These are phyloP conservation scores for Trissolcus brochymenae DNA, from an alignment of 2,888 invertebrate species.

Conservation along the genomic window DNA sequence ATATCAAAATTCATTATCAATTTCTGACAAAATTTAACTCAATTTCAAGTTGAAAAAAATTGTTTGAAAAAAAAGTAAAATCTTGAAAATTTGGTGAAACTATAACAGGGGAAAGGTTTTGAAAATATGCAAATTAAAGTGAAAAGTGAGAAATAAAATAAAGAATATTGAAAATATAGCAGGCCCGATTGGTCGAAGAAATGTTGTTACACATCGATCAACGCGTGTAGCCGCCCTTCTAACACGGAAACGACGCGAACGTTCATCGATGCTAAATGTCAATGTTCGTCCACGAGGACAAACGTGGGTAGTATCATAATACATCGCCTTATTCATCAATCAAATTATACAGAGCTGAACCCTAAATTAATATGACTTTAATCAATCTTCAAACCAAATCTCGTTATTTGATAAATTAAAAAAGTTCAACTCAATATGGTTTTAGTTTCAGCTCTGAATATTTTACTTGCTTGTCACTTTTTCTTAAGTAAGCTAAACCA, in stretches of 20 bases:
- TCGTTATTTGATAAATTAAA: too few relatives aligned
- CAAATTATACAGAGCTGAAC: constrained; percentile 9
- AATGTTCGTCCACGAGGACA: constrained; percentile 55
- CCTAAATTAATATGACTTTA: neutral
- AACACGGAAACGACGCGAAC: constrained; percentile 33
- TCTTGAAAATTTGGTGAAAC: constrained; percentile 5
- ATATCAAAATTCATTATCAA: neutral
- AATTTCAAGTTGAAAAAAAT: constrained; percentile 1
- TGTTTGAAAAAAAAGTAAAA: neutral
- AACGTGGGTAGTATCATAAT: constrained; percentile 53
- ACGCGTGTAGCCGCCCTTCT: constrained; percentile 37
- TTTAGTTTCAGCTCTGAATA: too few relatives aligned
- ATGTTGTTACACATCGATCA: constrained; percentile 61
- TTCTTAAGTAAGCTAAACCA: too few relatives aligned
- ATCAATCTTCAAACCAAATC: neutral
- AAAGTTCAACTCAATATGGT: too few relatives aligned
- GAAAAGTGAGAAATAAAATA: constrained; percentile 10
- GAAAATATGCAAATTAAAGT: too few relatives aligned
- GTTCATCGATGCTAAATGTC: constrained; percentile 40
- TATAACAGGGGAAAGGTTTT: neutral
- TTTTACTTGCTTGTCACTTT: too few relatives aligned
- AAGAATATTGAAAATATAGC: constrained; percentile 46
- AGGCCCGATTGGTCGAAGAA: constrained; percentile 65
- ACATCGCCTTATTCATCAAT: constrained; percentile 5
- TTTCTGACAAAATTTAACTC: neutral